Evolutionary conservation across 2,888 invertebrate species (phyloP).

Genomic region (Endotricha flammealis): DNA sequence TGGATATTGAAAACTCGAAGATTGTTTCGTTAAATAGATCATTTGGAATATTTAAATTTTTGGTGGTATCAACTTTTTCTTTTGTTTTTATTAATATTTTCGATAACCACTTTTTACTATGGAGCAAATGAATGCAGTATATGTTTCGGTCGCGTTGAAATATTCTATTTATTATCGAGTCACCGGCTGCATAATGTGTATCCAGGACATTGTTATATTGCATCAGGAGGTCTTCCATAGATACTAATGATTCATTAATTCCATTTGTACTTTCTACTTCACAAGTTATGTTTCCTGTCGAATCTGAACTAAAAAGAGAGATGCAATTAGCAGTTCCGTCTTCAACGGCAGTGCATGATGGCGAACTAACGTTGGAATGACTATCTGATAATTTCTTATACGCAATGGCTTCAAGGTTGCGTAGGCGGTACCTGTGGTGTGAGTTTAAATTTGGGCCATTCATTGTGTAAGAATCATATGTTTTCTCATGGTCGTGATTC

Average conservation of each 20-base stretch:
- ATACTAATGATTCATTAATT: too few species aligned
- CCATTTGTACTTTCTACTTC: too few species aligned
- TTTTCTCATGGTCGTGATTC: constrained; percentile 19
- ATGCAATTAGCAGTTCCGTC: constrained; percentile 4
- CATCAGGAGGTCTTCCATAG: too few species aligned
- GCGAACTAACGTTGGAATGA: too few species aligned
- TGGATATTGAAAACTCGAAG: constrained; percentile 16
- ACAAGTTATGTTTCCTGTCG: too few species aligned
- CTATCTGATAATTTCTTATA: too few species aligned
- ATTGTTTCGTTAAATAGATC: constrained; percentile 23
- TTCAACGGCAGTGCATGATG: too few species aligned
- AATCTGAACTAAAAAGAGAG: not conserved
- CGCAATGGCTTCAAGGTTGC: too few species aligned
- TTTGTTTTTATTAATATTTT: constrained; percentile 14
- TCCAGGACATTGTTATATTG: too few species aligned
- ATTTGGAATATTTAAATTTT: constrained; percentile 1
- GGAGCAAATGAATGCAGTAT: constrained; percentile 17
- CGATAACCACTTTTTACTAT: constrained; percentile 19
- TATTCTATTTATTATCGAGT: constrained; percentile 9
- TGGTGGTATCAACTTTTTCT: not conserved
- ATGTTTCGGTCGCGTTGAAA: constrained; percentile 10
- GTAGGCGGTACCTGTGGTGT: too few species aligned
- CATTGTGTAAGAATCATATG: constrained; percentile 12
- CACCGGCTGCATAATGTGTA: too few species aligned
- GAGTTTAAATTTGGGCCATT: too few species aligned